Conservation (phyloP, 2,113 vertebrate species). For the Coptodon bakossiorum region DNA sequence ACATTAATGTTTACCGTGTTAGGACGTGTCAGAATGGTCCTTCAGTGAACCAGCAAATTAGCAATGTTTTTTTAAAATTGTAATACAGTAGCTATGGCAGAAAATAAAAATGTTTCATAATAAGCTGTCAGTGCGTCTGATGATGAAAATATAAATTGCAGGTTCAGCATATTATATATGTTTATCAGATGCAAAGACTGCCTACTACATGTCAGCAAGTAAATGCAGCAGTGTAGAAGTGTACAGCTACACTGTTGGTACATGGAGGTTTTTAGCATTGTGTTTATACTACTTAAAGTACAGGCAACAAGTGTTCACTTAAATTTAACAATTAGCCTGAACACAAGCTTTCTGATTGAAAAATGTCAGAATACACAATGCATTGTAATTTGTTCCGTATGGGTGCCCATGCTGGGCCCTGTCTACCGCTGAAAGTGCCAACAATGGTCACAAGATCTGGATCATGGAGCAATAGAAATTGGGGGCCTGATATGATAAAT, state of each 20-base stretch:
- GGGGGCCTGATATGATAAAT: background rate
- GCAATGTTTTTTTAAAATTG: background rate
- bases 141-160: background rate
- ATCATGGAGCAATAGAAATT: background rate
- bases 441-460: background rate
- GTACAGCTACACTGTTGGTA: background rate
- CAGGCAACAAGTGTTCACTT: background rate
- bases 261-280: background rate
- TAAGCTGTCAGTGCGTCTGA: background rate
- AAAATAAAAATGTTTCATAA: background rate
- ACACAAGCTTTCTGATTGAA: background rate
- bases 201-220: background rate
- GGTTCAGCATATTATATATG: background rate
- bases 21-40: background rate
- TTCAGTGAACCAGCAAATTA: background rate
- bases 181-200: background rate
- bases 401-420: background rate
- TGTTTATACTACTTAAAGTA: background rate
- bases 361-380: background rate
- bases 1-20: background rate
- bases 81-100: background rate
- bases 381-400: background rate
- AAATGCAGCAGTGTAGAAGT: background rate
- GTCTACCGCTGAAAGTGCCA: background rate
- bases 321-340: background rate